A percentile compares a stretch with the other conserved stretches of the same genome.
Evolutionary conservation across 2,888 invertebrate genomes (phyloP).

Genomic region (Polymixis flavicincta): DNA sequence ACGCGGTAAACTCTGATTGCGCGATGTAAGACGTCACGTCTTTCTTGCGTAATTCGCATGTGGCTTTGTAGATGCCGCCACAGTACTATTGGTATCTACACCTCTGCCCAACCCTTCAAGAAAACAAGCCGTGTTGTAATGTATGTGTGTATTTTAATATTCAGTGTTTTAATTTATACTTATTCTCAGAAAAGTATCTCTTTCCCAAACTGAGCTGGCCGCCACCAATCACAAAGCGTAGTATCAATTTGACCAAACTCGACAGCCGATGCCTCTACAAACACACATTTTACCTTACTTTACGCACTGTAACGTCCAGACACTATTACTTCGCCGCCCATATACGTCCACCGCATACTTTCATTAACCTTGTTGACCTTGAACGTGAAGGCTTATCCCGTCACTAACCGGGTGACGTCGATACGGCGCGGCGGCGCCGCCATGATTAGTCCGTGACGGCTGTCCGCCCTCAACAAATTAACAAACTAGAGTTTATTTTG

Average conservation of each 20-base stretch:
- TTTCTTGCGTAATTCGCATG: no score
- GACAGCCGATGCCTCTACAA: not conserved
- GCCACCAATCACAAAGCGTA: not conserved
- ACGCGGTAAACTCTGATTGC: no score
- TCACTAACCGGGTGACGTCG: constrained; percentile 35
- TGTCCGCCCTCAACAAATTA: constrained; percentile 49
- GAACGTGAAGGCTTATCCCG: constrained; percentile 36
- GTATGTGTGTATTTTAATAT: not conserved
- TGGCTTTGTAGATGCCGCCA: no score
- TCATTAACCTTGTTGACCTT: constrained; percentile 51
- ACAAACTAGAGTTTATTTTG: constrained; percentile 36
- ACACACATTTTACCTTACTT: constrained; percentile 27
- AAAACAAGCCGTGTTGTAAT: no score
- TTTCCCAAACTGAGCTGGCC: not conserved
- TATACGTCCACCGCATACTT: constrained; percentile 20
- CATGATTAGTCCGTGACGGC: constrained; percentile 40
- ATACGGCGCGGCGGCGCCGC: constrained; percentile 54
- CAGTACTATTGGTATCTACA: no score
- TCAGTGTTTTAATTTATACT: not conserved
- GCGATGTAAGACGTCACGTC: no score
- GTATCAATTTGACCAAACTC: not conserved
- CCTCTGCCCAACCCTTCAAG: no score
- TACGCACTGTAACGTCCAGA: constrained; percentile 5
- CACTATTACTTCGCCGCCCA: not conserved
- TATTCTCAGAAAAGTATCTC: not conserved